Base-by-base conservation (phyloP, 2,888 invertebrate species). In the Hedya salicella region DNA sequence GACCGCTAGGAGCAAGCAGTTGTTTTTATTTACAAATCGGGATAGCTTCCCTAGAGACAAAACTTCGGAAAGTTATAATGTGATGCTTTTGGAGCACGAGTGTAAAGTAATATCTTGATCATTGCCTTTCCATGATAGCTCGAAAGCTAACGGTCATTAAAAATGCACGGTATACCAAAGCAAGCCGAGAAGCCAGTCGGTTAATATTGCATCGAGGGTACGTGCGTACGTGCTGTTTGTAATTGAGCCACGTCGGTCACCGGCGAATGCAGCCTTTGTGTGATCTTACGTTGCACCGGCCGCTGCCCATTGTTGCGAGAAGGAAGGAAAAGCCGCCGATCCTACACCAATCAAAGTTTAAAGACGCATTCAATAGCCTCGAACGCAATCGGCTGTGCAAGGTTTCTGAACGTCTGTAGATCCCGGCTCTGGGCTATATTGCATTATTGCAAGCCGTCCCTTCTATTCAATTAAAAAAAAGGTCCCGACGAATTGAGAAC, bases 141-240 rank as follows among this genome's bases (percentile, higher is more conserved):
- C 17, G 32, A 50, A 40, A 50, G 52, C 21, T 53, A 21, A 36
- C 42, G 21, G 25, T 49, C 53, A 69, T 69, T 71, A 75, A 73
- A 75, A 68, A 76, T 72, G 70, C 60, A 72, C 21, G 16, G 46
- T 52, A 40, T 30, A 64, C 14, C 44, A 49, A 62, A 44, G 56
- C 66, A 36, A 54, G 44, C 54, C 52, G 69, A 69, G 69, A 70
- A 67, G 63, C 63, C 56, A 36, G 66, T 49, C 50, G 50, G 60
- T 77, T 71, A 77, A 78, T 78, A 75, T 74, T 75, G 65, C 65
- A 76, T 21, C 49, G 53, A 16, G 56, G 56, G 57, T 44, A 59
- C 68, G 71, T 71, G 71, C 71, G 70, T 70, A 62, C 72, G 68
- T 69, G 69, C 66, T 66, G 68, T 72, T 39, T 49, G 54, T 54